Base-by-base conservation (phyloP, 2,888 invertebrate species). In the Rotaria socialis region DNA sequence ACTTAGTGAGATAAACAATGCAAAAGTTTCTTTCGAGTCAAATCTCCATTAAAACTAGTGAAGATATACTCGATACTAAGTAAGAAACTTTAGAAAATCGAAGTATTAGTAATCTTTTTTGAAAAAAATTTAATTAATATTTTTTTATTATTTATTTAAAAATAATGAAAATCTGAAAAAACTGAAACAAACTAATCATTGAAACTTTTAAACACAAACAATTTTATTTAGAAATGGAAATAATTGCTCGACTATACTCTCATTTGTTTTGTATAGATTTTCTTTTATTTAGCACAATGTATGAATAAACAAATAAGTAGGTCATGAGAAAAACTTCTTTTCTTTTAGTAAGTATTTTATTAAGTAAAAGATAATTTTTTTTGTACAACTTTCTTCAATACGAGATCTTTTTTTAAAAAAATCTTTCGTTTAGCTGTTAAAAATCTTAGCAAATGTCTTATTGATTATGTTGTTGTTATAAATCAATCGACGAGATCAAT, bases 231-330 rank as follows among this genome's bases (percentile, higher is more conserved):
- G 52, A 52, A 52, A 52, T 52, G 52, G 52, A 52, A 52, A 52
- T 52, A 52, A 52, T 52, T 52, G 11, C 58, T 58, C n/a, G 24
- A 58, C 58, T 58, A 58, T n/a, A 58, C n/a, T 58, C n/a, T n/a
- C n/a, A n/a, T 58, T 58, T 58, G n/a, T 58, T 58, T 74, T 74
- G 14, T 74, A 74, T 41, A 41, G 41, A 74, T 74, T 22, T 35
- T 74, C 74, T 74, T 74, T 74, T 74, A 74, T 35, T n/a, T 74
- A 74, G 41, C 41, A 41, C 35, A 41, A 16, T 67, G 22, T 74
- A 74, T 41, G 41, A 74, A 74, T 74, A 74, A 74, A 41, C n/a
- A 58, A 58, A 56, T 58, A n/a, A 58, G 58, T 58, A 58, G n/a
- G n/a, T 58, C n/a, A 58, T 58, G 58, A 58, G 41, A 74, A 41